phyloP scores from a whole-genome alignment of 2,797 vertebrate species.

The Monodelphis domestica region DNA sequence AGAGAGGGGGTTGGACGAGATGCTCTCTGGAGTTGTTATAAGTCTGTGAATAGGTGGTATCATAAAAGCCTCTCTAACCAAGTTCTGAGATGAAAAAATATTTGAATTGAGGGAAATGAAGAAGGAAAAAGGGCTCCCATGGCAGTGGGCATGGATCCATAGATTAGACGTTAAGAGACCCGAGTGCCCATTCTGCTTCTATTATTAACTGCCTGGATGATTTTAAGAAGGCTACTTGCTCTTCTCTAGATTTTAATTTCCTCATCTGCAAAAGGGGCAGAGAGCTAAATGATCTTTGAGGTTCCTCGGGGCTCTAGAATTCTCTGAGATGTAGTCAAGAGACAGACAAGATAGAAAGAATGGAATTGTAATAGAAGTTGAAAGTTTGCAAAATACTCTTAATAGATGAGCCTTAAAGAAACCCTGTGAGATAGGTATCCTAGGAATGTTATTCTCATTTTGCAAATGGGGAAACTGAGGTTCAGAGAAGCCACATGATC shows the following conservation, averaged over 20 bases:
- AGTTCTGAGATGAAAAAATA: background rate
- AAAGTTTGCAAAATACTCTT: background rate
- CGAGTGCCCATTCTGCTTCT: background rate
- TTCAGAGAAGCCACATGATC: background rate
- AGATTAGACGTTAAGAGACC: background rate
- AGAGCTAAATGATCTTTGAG: background rate
- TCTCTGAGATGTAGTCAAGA: background rate
- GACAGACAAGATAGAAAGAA: background rate
- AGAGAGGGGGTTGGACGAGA: background rate
- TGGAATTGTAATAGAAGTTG: background rate
- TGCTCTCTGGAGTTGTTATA: background rate
- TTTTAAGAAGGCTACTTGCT: background rate
- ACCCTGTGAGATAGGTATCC: background rate
- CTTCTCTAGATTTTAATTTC: background rate
- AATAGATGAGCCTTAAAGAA: background rate
- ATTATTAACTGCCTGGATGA: background rate
- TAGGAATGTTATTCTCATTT: background rate
- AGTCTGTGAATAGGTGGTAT: background rate
- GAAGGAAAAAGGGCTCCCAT: background rate
- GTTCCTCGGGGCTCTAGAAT: background rate
- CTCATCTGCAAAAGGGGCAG: background rate
- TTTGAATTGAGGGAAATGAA: background rate
- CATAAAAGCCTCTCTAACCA: slow-evolving; percentile 30
- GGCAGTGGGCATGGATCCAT: background rate
- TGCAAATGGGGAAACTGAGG: background rate